A percentile compares a stretch with the other conserved stretches of the same genome.
These are phyloP conservation scores for Onthophagus sagittarius DNA, from an alignment of 2,888 invertebrate species.

Conservation along the genomic window DNA sequence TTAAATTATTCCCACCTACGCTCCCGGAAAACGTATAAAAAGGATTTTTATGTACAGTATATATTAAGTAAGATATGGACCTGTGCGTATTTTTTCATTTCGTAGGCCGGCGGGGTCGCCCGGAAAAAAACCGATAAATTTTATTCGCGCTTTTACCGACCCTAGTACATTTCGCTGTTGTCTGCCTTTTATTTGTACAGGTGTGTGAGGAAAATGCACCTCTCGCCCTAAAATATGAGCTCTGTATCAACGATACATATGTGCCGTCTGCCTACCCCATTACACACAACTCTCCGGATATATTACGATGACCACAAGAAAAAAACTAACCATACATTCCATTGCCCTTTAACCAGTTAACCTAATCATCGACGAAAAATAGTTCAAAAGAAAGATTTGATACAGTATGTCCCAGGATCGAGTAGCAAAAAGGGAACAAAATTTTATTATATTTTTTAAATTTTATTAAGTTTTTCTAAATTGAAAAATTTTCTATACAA, in stretches of 20 bases:
- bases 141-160: constrained; percentile 14
- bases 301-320: neutral
- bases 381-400: no score
- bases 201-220: neutral
- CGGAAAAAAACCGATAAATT: constrained; percentile 16
- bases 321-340: neutral
- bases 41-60: constrained; percentile 24
- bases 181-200: neutral
- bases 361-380: no score
- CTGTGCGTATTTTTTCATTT: constrained; percentile 9
- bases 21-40: constrained; percentile 16
- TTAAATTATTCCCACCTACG: constrained; percentile 26
- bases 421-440: no score
- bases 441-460: no score
- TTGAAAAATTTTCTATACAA: no score
- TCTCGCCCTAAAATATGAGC: neutral
- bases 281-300: neutral
- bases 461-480: no score
- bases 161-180: constrained; percentile 16
- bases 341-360: no score
- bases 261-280: neutral
- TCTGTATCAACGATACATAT: neutral
- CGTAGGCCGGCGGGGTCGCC: neutral
- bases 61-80: constrained; percentile 17
- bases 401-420: no score